Evolutionary conservation across 2,888 invertebrate genomes (phyloP), one percentile per base, ranked within the genome.

Genomic region (Palloptera scutellata): DNA sequence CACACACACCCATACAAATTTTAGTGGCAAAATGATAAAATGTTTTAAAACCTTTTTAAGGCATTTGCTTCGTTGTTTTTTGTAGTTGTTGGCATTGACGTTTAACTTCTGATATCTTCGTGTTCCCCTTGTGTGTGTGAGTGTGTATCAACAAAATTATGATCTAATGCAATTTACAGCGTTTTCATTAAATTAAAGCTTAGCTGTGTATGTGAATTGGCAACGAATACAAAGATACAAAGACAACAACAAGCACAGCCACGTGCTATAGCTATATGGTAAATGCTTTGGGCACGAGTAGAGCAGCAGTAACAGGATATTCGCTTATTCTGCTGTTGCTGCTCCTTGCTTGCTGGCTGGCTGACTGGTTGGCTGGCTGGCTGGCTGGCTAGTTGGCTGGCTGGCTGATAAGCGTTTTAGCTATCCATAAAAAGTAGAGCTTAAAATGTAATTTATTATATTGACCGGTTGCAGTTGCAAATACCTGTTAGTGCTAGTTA

Each of bases 171-270:
- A 60, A 58, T 60, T 60, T 20, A 17, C 60, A 70, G 65, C 43
- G 42, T 43, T 76, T 72, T 73, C 61, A 58, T 72, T 71, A 75
- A 77, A 77, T 78, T 78, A 73, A 77, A 77, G 75, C 73, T 76
- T 71, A 72, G 53, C 52, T 13, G 58, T n/a, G 20, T 12, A 13
- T 48, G 48, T 48, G 48, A 40, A 43, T 42, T 9, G 41, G 42
- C 57, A 42, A 10, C 48, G 20, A 40, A 53, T 53, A 15, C 3
- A 43, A 45, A 40, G 30, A 53, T 53, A 15, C 3, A 43, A 45
- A 40, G 30, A 48, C 13, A 15, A 11, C 5, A 8, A 15, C 15
- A 11, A 15, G 5, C 11, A 48, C 48, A 48, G 48, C 48, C 5
- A 48, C 48, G 11, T 6, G 6, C 30, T 30, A 30, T 11, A 48